A percentile compares a stretch with the other conserved stretches of the same genome.
phyloP scores from a whole-genome alignment of 2,888 invertebrate species.

The Macrophya annulata region DNA sequence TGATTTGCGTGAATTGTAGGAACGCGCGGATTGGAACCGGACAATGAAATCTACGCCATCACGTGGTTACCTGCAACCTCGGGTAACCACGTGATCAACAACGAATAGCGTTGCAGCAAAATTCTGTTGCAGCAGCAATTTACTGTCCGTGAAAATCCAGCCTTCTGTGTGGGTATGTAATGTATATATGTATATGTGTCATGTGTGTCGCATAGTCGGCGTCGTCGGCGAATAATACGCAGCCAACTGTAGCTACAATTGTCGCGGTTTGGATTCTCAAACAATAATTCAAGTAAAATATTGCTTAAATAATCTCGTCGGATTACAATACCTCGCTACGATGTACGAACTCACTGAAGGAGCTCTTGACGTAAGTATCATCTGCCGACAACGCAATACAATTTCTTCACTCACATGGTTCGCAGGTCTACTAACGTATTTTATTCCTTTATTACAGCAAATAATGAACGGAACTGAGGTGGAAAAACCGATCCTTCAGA shows the following conservation, averaged over 20 bases:
- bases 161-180: too few relatives aligned
- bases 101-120: too few relatives aligned
- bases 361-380: slow-evolving; percentile 67
- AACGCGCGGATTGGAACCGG: slow-evolving; percentile 7
- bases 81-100: too few relatives aligned
- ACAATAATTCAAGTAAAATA: not conserved
- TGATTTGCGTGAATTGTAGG: slow-evolving; percentile 42
- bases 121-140: too few relatives aligned
- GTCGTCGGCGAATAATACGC: not conserved
- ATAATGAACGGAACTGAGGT: slow-evolving; percentile 89
- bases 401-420: not conserved
- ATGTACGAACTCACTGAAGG: slow-evolving; percentile 69
- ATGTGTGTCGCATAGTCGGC: not conserved
- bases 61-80: too few relatives aligned
- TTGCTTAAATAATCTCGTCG: not conserved
- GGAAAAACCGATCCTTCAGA: slow-evolving; percentile 89
- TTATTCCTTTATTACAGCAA: slow-evolving; percentile 79
- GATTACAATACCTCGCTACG: slow-evolving; percentile 25
- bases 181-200: not conserved
- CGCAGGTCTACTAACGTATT: slow-evolving; percentile 48
- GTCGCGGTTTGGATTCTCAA: not conserved
- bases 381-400: not conserved
- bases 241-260: not conserved
- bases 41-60: not conserved
- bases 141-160: too few relatives aligned